Evolutionary conservation across 2,113 vertebrate species (phyloP), one percentile per base, ranked within the genome.

Genomic region (Percopsis transmontana): DNA sequence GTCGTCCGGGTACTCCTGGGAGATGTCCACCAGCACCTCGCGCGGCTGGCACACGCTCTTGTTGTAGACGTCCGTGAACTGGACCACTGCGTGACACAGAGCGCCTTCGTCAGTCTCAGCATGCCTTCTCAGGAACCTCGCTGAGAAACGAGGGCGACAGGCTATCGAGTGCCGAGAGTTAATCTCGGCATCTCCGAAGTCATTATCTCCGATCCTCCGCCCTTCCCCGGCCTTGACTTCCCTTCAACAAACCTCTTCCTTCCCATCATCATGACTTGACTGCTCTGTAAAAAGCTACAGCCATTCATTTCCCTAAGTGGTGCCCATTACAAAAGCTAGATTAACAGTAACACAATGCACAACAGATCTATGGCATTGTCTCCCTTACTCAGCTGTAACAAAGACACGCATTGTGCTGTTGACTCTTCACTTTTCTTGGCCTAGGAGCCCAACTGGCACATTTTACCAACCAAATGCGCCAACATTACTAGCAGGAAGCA

Each of bases 11-110:
- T 98, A 96, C 83, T 98, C 95, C 77, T 93, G 92, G 77, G 92
- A 92, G 89, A 98, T 94, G 88, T 98, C 95, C 81, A 98, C 94
- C 88, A 98, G 90, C 42, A 90, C 80, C 85, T 98, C 96, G 45
- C 97, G 92, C 0, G 95, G 89, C 68, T 90, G 92, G 88, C 96
- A 98, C 75, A 83, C 75, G 76, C 96, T 98, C 84, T 95, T 95
- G 18, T 76, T 88, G 59, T 92, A 92, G 77, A 98, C 96, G 0
- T 94, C 92, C 79, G 91, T 68, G 81, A 98, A 93, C 57, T 79
- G 88, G 77, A 98, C 87, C 85, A 96, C 96, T 98, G 80, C 20
- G 40, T 45, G n/a, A 47, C 24, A n/a, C n/a, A n/a, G 19, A 19
- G 14, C 18, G 18, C 20, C 33, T 50, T 21, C 23, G 18, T 27